Conservation (phyloP, 2,113 vertebrate species). For the Cinclus mexicanus region DNA sequence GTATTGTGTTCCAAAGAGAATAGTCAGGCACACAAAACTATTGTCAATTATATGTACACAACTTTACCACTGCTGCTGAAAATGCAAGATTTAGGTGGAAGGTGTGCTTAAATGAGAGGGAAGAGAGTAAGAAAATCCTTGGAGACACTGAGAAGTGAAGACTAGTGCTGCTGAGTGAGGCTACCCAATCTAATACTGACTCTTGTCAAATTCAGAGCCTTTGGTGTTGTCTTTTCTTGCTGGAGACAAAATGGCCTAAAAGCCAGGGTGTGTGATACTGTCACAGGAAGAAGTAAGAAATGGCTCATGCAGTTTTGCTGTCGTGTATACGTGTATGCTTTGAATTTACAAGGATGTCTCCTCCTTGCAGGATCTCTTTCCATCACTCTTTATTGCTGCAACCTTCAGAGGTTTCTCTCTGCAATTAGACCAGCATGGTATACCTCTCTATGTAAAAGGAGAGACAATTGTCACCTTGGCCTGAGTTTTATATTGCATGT, state of each 20-base stretch:
- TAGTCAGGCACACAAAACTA: not conserved
- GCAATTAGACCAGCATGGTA: not conserved
- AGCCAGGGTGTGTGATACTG: not conserved
- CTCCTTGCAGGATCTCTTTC: not conserved
- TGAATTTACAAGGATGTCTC: not conserved
- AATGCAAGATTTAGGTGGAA: not conserved
- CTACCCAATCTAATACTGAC: not conserved
- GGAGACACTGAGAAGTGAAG: not conserved
- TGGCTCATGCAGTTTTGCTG: not conserved
- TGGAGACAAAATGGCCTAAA: not conserved
- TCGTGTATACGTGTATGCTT: not conserved
- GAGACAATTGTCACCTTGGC: not conserved
- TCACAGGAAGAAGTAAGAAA: not conserved
- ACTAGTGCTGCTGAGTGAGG: not conserved
- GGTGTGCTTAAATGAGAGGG: not conserved
- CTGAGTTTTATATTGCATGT: not conserved
- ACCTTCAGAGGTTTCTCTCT: not conserved
- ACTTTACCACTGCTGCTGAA: not conserved
- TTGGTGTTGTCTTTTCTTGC: not conserved
- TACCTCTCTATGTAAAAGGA: not conserved
- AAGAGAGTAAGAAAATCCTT: not conserved
- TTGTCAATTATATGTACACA: not conserved
- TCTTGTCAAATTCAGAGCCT: not conserved
- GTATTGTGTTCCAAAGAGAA: not conserved
- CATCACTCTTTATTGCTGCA: not conserved